Evolutionary conservation across 2,888 invertebrate species (phyloP).

Genomic region (Thereva nobilitata): DNA sequence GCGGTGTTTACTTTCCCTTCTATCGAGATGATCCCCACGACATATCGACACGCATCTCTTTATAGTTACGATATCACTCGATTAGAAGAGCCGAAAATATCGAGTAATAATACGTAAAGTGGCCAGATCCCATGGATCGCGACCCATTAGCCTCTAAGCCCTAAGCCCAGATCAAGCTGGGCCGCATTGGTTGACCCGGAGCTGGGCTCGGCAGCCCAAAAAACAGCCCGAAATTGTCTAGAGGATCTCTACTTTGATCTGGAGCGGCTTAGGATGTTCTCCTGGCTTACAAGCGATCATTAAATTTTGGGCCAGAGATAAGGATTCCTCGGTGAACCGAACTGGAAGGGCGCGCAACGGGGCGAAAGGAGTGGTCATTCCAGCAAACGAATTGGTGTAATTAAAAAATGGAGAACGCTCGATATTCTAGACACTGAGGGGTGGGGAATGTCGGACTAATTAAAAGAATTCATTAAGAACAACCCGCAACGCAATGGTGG

Average conservation of each 20-base stretch:
- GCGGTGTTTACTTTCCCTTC: no score
- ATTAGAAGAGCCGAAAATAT: no score
- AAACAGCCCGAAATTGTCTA: conserved; percentile 5
- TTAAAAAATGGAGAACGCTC: conserved; percentile 6
- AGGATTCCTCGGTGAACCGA: conserved; percentile 28
- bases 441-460: conserved; percentile 4
- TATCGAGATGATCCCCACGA: no score
- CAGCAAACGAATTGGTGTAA: conserved; percentile 27
- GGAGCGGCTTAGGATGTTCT: conserved; percentile 23
- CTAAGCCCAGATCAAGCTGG: conserved; percentile 6
- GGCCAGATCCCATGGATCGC: conserved; percentile 7
- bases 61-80: no score
- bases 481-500: conserved; percentile 9
- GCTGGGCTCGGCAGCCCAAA: neutral
- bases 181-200: neutral
- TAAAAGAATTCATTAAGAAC: conserved; percentile 37
- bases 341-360: neutral
- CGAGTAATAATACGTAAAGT: neutral
- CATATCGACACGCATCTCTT: no score
- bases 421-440: no score
- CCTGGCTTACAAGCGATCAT: conserved; percentile 36
- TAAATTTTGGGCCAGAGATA: conserved; percentile 38
- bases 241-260: conserved; percentile 21
- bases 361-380: neutral
- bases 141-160: conserved; percentile 16